Evolutionary conservation across 1,140 invertebrate species (phyloP), one percentile per base, ranked within the genome.

Genomic region (Aporrectodea caliginosa): DNA sequence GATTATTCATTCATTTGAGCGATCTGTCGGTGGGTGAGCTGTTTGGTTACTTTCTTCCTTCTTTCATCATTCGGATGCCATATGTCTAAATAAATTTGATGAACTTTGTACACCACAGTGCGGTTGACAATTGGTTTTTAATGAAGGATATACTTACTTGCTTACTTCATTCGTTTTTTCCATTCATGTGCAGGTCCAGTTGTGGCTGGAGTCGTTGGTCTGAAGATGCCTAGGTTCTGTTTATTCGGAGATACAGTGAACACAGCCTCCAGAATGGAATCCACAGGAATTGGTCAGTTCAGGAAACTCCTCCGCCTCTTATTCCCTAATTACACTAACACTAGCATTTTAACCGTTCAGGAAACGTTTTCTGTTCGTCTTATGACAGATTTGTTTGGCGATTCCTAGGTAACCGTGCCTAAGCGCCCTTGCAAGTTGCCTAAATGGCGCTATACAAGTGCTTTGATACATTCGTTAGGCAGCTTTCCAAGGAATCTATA

Each of bases 181-280:
- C 6, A 12, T 71, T 70, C 33, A 2, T 33, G 34, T 76, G 34
- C 71, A 79, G 83, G 83, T 84, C 93, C 93, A 0, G 93, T 94
- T 69, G 94, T 94, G 85, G 94, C 95, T 0, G 95, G 95, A 0
- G 94, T 97, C 6, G 95, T 97, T 12, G 95, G 95, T 0, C 92
- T 93, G 78, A 96, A 95, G 88, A 95, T 95, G 94, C 95, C 94
- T 0, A 92, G 95, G 82, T 97, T 95, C 85, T 96, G 94, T 84
- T 89, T 97, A 0, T 85, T 86, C 78, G 84, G 84, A 16, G 84
- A 85, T 73, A 86, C 88, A 2, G 78, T 79, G n/a, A 79, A 79
- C 35, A 79, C 78, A 35, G 72, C 78, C 0, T 73, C 70, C n/a
- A 30, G 78, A 16, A 79, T 79, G 78, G 78, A 79, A 35, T 70